These are phyloP conservation scores for Apamea sordens DNA, from an alignment of 2,888 invertebrate species.

Conservation along the genomic window DNA sequence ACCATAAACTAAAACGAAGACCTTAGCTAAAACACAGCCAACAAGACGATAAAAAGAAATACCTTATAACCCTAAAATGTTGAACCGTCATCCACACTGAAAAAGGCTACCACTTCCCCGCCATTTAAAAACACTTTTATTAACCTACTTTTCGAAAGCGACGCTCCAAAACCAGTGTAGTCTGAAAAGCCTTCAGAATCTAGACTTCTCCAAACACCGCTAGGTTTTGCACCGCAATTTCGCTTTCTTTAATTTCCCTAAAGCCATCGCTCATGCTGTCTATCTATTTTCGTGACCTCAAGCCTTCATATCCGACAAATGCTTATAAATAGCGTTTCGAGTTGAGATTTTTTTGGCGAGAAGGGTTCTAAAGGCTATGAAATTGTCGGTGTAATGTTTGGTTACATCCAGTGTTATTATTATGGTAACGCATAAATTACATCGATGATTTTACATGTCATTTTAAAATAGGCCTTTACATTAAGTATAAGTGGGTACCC, in stretches of 20 bases:
- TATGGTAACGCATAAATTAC: neutral
- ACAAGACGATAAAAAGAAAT: neutral
- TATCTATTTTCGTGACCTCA: slow-evolving; percentile 60
- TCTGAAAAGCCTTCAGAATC: slow-evolving; percentile 57
- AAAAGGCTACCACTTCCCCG: slow-evolving; percentile 22
- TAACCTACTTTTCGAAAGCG: slow-evolving; percentile 60
- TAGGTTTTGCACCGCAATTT: slow-evolving; percentile 67
- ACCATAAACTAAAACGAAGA: too few relatives aligned
- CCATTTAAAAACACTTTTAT: slow-evolving; percentile 55
- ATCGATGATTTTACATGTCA: neutral
- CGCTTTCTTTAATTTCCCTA: slow-evolving; percentile 77
- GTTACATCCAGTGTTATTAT: too few relatives aligned
- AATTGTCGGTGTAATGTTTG: neutral
- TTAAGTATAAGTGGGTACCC: too few relatives aligned
- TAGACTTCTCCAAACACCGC: slow-evolving; percentile 60
- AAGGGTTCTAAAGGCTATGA: neutral
- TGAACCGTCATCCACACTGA: slow-evolving; percentile 3
- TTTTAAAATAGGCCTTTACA: neutral
- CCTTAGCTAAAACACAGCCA: neutral
- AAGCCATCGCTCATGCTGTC: slow-evolving; percentile 75
- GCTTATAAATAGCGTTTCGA: slow-evolving; percentile 51
- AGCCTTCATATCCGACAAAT: slow-evolving; percentile 54
- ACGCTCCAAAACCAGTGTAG: slow-evolving; percentile 31
- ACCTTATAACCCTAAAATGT: neutral
- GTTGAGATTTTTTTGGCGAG: neutral